Evolutionary conservation across 2,888 invertebrate species (phyloP), one percentile per base, ranked within the genome.

Genomic region (Rhimphoctona megacephalus): DNA sequence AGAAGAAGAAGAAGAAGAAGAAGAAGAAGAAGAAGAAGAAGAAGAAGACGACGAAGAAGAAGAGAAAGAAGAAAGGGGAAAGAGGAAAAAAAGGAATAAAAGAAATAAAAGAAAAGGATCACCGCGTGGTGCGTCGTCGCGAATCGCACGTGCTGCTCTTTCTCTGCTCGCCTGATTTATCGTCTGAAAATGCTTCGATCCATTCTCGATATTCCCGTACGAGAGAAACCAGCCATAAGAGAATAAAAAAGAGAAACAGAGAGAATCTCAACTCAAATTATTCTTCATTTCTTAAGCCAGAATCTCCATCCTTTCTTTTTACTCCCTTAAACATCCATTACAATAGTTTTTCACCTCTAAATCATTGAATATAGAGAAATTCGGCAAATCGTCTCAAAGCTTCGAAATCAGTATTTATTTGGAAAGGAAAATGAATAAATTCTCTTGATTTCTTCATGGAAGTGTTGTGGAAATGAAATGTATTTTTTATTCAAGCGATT

Each of bases 131-230:
- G 82, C 81, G 85, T 80, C 84, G 64, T 81, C 70, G 85, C 52
- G 69, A 64, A 84, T 78, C 81, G 86, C 86, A 86, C 86, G 86
- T 81, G 86, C 81, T 86, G 66, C n/a, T 25, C 74, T 70, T 83
- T 70, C 76, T 77, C 78, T 78, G 17, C 69, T 69, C 82, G 52
- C 22, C 80, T 86, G 86, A 86, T 86, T 86, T 86, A 86, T 86
- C 81, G 81, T 57, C 81, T 86, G 33, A 78, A 84, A 84, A 78
- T 81, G 78, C 80, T 81, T 78, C 83, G 86, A 84, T 86, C 86
- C 83, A 54, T 61, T 84, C 83, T 83, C 77, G 83, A 86, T 83
- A 74, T 83, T 49, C 52, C 73, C 57, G 8, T 43, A 76, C 36
- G 43, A 57, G 49, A 80, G 61, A 61, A 72, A 46, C 54, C 57